Evolutionary conservation across 1,140 invertebrate species (phyloP).

Genomic region (Schmidtea mediterranea): DNA sequence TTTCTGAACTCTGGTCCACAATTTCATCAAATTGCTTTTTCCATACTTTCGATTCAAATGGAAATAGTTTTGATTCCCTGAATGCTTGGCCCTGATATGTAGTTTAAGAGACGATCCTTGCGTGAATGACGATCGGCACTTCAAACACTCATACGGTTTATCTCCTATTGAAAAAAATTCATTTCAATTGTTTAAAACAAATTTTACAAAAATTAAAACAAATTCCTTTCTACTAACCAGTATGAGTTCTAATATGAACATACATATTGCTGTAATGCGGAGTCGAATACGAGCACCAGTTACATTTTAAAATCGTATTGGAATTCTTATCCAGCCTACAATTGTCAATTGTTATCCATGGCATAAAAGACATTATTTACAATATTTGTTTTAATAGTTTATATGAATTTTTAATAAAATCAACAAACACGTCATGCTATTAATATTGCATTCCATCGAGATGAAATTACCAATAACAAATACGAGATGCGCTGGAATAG

Average conservation of each 20-base stretch:
- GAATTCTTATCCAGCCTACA: too few relatives aligned
- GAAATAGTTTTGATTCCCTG: not conserved
- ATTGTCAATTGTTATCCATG: too few relatives aligned
- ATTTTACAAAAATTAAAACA: too few relatives aligned
- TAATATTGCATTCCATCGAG: too few relatives aligned
- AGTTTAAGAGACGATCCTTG: constrained; percentile 1
- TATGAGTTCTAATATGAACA: constrained; percentile 5
- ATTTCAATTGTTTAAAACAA: too few relatives aligned
- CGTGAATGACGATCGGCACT: not conserved
- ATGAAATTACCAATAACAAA: too few relatives aligned
- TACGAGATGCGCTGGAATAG: too few relatives aligned
- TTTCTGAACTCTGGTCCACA: not conserved
- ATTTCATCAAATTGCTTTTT: not conserved
- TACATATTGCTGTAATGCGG: constrained; percentile 4
- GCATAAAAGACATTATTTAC: too few relatives aligned
- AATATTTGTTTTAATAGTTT: too few relatives aligned
- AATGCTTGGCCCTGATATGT: not conserved
- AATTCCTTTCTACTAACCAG: not conserved
- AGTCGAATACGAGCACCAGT: not conserved
- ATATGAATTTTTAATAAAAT: too few relatives aligned
- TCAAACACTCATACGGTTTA: not conserved
- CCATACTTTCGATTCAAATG: not conserved
- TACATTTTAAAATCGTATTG: not conserved
- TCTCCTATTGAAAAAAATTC: not conserved
- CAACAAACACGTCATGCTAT: too few relatives aligned